Conservation (phyloP, 2,113 vertebrate species). For the Rhea americana region DNA sequence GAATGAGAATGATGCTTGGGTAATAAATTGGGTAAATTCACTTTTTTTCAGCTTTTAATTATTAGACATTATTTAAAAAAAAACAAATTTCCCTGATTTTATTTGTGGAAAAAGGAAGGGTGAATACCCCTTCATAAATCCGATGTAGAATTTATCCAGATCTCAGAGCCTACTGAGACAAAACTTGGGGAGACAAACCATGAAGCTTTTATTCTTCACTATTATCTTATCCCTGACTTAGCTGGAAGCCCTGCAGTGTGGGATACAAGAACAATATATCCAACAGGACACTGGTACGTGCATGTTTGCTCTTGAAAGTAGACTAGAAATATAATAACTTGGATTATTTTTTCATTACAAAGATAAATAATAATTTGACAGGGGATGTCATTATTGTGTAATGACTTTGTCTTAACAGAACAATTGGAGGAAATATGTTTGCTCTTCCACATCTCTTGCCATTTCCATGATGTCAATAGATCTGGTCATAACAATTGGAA, state of each 20-base stretch:
- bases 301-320: background rate
- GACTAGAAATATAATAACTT: background rate
- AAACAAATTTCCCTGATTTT: background rate
- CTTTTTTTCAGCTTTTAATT: background rate
- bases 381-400: conserved; percentile 60
- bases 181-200: background rate
- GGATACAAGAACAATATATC: background rate
- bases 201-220: background rate
- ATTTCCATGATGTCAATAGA: conserved; percentile 59
- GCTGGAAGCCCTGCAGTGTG: background rate
- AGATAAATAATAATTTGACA: conserved; percentile 54
- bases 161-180: background rate
- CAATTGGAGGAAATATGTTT: conserved; percentile 65
- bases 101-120: background rate
- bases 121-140: background rate
- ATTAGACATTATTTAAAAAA: background rate
- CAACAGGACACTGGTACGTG: background rate
- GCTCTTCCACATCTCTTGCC: conserved; percentile 51
- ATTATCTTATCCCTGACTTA: background rate
- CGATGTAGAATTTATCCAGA: background rate
- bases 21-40: background rate
- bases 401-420: conserved; percentile 52
- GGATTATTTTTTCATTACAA: conserved; percentile 37
- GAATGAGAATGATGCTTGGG: background rate
- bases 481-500: conserved; percentile 55